Evolutionary conservation across 2,888 invertebrate genomes (phyloP).

Genomic region (Boloria selene): DNA sequence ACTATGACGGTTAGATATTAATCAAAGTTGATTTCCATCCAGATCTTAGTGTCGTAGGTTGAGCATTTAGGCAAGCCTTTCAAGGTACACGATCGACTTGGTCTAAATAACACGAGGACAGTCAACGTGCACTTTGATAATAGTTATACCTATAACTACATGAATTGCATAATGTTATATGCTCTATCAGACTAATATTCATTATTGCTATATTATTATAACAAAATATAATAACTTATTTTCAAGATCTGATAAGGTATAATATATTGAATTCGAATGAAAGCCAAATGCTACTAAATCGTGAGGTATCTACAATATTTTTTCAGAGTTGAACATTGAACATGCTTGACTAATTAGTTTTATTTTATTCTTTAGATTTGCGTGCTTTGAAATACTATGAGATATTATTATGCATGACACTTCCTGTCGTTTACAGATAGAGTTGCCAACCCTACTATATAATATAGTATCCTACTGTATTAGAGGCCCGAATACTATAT

Average conservation of each 20-base stretch:
- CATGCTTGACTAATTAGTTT: slow-evolving; percentile 22
- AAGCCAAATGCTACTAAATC: too few relatives aligned
- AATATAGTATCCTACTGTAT: too few relatives aligned
- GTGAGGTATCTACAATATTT: too few relatives aligned
- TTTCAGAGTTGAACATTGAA: too few relatives aligned
- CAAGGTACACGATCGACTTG: slow-evolving; percentile 35
- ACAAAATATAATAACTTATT: too few relatives aligned
- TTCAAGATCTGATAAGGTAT: too few relatives aligned
- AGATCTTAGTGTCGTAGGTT: slow-evolving; percentile 23
- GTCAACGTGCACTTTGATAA: slow-evolving; percentile 23
- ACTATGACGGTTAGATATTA: not conserved
- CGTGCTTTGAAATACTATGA: slow-evolving; percentile 36
- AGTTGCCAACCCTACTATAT: too few relatives aligned
- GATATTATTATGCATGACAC: slow-evolving; percentile 39
- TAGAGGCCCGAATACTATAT: too few relatives aligned
- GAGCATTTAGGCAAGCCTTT: slow-evolving; percentile 38
- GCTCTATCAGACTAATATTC: too few relatives aligned
- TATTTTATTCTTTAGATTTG: slow-evolving; percentile 29
- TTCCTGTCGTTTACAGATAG: slow-evolving; percentile 38
- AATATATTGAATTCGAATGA: too few relatives aligned
- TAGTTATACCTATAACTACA: not conserved
- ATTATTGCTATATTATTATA: too few relatives aligned
- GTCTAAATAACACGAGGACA: slow-evolving; percentile 34
- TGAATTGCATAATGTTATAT: slow-evolving; percentile 21
- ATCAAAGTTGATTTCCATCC: not conserved